These are phyloP conservation scores for Marcusenius ussheri DNA, from an alignment of 2,113 vertebrate genomes.

Conservation along the genomic window DNA sequence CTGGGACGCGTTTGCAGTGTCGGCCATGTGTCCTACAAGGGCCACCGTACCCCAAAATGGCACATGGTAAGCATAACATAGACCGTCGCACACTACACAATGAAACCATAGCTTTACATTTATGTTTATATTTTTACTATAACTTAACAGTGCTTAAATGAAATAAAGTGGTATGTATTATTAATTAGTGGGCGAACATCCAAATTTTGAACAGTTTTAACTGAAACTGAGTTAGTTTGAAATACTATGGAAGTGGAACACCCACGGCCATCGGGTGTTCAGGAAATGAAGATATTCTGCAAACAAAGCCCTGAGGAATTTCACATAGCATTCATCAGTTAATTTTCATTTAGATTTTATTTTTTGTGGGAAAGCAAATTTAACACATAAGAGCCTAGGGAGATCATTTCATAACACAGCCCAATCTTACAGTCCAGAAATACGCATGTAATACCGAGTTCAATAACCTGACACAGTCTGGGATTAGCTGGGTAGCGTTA, in stretches of 20 bases:
- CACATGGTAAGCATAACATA: neutral
- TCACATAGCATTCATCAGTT: neutral
- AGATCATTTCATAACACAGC: constrained; percentile 26
- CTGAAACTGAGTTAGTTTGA: neutral
- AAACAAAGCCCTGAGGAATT: neutral
- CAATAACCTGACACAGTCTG: constrained; percentile 21
- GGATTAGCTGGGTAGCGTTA: constrained; percentile 25
- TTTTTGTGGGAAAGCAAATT: neutral
- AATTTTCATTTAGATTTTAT: neutral
- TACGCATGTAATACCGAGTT: constrained; percentile 20
- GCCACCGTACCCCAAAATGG: neutral
- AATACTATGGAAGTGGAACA: neutral
- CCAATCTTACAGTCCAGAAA: constrained; percentile 20
- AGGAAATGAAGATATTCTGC: neutral
- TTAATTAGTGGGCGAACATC: neutral
- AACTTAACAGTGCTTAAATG: neutral
- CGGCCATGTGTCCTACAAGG: neutral
- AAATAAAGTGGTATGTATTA: neutral
- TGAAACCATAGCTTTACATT: neutral
- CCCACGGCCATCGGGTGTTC: neutral
- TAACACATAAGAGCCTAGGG: constrained; percentile 10
- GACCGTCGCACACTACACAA: neutral
- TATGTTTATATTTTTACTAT: neutral
- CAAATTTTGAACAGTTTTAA: neutral
- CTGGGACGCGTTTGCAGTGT: neutral